Base-by-base conservation (phyloP, 2,113 vertebrate genomes). In the Herpailurus yagouaroundi region DNA sequence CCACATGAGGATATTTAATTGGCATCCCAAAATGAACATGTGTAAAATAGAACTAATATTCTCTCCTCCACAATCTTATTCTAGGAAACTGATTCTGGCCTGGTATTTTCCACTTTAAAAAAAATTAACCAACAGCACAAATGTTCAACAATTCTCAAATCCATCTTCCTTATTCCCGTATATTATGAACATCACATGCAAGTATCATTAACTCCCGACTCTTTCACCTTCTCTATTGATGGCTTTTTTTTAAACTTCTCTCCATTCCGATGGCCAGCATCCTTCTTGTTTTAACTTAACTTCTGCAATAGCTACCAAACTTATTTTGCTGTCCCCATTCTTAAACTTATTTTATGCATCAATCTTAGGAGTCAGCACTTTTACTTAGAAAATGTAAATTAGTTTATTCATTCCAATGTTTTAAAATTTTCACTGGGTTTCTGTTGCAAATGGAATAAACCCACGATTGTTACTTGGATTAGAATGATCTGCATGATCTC, bases 401-500 rank as follows among this genome's bases (percentile, higher is more conserved):
- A 52, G 3, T 3, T 79, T 77, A 48, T 66, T 63, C 33, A 77
- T 64, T 88, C 52, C 31, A 68, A 12, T 55, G n/a, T 68, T 83
- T 77, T 71, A 79, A 80, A 87, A 79, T 23, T 82, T 83, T 86
- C 81, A 83, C 3, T 64, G 14, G 12, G 16, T 64, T 77, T 63
- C 19, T 88, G 60, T 60, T 96, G 31, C 5, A 94, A 41, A 73
- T 94, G 41, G 4, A 66, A 83, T 57, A 88, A 88, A 93, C 92
- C n/a, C 41, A 83, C 21, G 73, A n/a, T 57, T 68, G 29, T 74
- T 38, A 29, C 4, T 80, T 80, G 31, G 16, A 38, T 79, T 94
- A 55, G 3, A 63, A 94, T 73, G 16, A 48, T 73, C 45, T 60
- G 4, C 31, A 41, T 60, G 50, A 60, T 38, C 4, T 69, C 19